Evolutionary conservation across 2,888 invertebrate species (phyloP).

Genomic region (Tetanocera ferruginea): DNA sequence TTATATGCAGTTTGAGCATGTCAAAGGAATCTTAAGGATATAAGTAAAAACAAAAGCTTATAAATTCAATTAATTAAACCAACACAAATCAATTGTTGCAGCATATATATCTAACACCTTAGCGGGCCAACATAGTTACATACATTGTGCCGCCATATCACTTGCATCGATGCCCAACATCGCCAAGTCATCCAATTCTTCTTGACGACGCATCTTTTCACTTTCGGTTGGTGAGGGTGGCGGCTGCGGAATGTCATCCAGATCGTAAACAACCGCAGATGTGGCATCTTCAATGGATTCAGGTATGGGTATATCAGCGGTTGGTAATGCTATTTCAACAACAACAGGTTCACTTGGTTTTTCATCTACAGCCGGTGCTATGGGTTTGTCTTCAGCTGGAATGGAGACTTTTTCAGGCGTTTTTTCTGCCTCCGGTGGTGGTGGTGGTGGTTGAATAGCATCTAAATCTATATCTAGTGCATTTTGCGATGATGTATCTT

Average conservation of each 20-base stretch:
- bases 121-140: slow-evolving; percentile 53
- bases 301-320: slow-evolving; percentile 34
- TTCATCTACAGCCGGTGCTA: slow-evolving; percentile 4
- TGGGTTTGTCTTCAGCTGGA: background rate
- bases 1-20: background rate
- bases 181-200: slow-evolving; percentile 80
- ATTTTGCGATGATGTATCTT: slow-evolving; percentile 41
- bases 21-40: background rate
- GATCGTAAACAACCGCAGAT: slow-evolving; percentile 55
- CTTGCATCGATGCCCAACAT: slow-evolving; percentile 89
- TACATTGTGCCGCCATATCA: slow-evolving; percentile 73
- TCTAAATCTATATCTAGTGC: slow-evolving; percentile 47
- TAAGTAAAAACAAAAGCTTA: background rate
- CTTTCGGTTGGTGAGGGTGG: slow-evolving; percentile 63
- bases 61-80: slow-evolving; percentile 7
- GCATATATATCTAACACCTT: background rate
- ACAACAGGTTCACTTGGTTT: slow-evolving; percentile 29
- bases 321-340: background rate
- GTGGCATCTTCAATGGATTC: slow-evolving; percentile 36
- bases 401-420: background rate
- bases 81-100: background rate
- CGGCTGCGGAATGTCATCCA: slow-evolving; percentile 60
- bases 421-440: slow-evolving; percentile 42
- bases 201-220: slow-evolving; percentile 70
- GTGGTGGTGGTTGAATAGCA: slow-evolving; percentile 49